These are phyloP conservation scores for Periophthalmus modestus DNA, from an alignment of 2,113 vertebrate genomes.

Conservation along the genomic window DNA sequence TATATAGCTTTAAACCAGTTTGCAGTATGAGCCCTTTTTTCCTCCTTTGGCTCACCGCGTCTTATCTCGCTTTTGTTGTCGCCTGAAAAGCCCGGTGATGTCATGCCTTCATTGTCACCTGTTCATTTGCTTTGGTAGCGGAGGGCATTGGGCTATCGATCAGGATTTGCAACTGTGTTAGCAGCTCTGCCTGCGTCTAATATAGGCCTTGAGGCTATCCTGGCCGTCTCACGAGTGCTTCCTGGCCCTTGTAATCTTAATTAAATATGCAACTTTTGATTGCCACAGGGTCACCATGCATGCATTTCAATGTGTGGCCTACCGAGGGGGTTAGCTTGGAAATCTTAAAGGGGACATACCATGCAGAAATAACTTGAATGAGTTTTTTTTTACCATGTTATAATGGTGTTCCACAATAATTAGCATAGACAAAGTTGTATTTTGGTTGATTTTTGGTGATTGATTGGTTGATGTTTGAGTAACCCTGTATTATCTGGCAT, in stretches of 20 bases:
- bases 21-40: not conserved
- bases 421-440: too few species aligned
- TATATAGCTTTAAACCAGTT: not conserved
- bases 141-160: conserved; percentile 87
- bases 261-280: conserved; percentile 97
- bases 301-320: conserved; percentile 86
- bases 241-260: conserved; percentile 91
- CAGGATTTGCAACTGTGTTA: conserved; percentile 82
- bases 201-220: conserved; percentile 87
- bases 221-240: conserved; percentile 86
- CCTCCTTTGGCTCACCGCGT: conserved; percentile 41
- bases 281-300: conserved; percentile 88
- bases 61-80: conserved; percentile 72
- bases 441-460: too few species aligned
- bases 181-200: conserved; percentile 88
- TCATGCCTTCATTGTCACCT: conserved; percentile 88
- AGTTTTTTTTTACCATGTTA: too few species aligned
- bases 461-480: too few species aligned
- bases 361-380: too few species aligned
- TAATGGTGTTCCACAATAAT: too few species aligned
- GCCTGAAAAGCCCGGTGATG: conserved; percentile 84
- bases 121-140: conserved; percentile 65
- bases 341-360: conserved; percentile 57
- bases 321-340: conserved; percentile 83
- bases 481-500: too few species aligned